Evolutionary conservation across 92 coral and sea anemone species (phyloP).

Genomic region (Actinernus sp.): DNA sequence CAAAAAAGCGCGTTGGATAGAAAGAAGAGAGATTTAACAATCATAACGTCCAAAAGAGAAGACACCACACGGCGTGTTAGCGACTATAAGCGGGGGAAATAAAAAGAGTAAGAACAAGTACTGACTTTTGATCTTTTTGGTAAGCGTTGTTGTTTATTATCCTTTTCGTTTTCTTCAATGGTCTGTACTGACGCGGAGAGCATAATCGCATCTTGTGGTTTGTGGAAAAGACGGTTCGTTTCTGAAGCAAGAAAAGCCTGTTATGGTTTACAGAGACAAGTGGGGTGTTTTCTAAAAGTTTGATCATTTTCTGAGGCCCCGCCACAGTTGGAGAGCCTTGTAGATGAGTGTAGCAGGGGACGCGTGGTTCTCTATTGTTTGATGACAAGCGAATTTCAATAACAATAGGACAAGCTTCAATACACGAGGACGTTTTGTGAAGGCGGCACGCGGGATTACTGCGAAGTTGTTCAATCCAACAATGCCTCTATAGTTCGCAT

Average conservation of each 20-base stretch:
- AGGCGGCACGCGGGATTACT: constrained; percentile 74
- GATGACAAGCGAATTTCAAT: constrained; percentile 73
- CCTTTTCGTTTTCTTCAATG: constrained; percentile 3
- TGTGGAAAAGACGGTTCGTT: not conserved
- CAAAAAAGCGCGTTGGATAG: constrained; percentile 21
- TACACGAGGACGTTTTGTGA: constrained; percentile 43
- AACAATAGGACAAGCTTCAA: constrained; percentile 53
- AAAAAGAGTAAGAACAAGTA: constrained; percentile 13
- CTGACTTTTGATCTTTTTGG: constrained; percentile 36
- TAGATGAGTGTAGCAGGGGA: constrained; percentile 12
- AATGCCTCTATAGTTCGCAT: constrained; percentile 37
- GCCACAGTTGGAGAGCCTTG: constrained; percentile 11
- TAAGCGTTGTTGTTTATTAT: constrained; percentile 9
- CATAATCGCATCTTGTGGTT: not conserved
- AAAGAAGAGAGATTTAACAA: constrained; percentile 17
- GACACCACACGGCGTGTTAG: not conserved
- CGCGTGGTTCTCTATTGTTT: constrained; percentile 60
- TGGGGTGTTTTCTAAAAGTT: not conserved
- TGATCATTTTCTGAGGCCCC: constrained; percentile 10
- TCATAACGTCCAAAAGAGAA: not conserved
- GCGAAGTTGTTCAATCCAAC: constrained; percentile 20
- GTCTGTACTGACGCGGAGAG: no score
- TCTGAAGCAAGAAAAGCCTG: not conserved
- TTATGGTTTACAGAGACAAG: not conserved
- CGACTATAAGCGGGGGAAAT: constrained; percentile 2